Evolutionary conservation across 37 sponge, comb jelly and placozoan species (phyloP), one percentile per base, ranked within the genome.

Genomic region (Cladorhizidae sp.): DNA sequence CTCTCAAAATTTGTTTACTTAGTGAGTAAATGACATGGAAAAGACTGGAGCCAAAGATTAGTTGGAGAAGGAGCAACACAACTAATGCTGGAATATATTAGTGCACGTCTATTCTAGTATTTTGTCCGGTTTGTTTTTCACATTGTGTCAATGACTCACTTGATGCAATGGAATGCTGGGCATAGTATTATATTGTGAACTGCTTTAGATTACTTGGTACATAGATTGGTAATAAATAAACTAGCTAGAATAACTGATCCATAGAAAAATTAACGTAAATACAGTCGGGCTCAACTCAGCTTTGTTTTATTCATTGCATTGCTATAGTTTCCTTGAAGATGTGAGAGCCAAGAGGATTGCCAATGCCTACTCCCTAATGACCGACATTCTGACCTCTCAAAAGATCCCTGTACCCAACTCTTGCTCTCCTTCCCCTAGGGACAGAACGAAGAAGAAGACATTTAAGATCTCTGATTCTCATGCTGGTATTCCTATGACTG

Each of bases 281-380:
- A n/a, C n/a, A n/a, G n/a, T n/a, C n/a, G n/a, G n/a, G n/a, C n/a
- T n/a, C n/a, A n/a, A n/a, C n/a, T n/a, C n/a, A n/a, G n/a, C n/a
- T n/a, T n/a, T n/a, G n/a, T n/a, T n/a, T n/a, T 63, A 25, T 63
- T 9, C 12, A 17, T 25, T 26, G 23, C 18, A 63, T 25, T 22
- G 9, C 9, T 7, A 63, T 71, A 43, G 42, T 26, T 71, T 42
- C 26, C 71, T 36, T 3, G 45, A 43, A 31, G 35, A 78, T 45
- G 43, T 74, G 32, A 20, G 41, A 1, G 65, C 80, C 41, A 77
- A 57, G 33, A 76, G 86, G 31, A 65, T 84, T 35, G 82, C 78
- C 14, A 80, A 89, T 73, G 89, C 89, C 21, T 83, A 86, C 57
- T 25, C 52, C 22, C 80, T 89, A 0, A 89, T 89, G 89, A 70